Conservation (phyloP, 2,888 invertebrate species). For the Andricus quercusramuli region DNA sequence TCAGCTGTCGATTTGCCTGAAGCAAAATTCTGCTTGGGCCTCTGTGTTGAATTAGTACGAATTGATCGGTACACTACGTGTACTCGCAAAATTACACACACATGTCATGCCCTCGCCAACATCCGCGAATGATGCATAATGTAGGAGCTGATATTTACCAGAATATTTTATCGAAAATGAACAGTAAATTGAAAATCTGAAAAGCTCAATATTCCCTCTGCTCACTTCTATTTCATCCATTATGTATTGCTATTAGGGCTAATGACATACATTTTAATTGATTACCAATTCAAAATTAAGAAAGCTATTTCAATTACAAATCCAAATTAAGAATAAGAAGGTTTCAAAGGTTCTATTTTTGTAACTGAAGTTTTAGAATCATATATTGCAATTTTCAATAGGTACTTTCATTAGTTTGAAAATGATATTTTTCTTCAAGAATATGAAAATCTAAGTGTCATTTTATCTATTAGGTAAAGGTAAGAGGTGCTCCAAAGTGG, state of each 20-base stretch:
- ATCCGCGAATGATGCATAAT: not conserved
- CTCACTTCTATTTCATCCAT: not conserved
- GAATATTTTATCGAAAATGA: not conserved
- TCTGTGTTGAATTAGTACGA: conserved; percentile 12
- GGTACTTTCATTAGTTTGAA: no score
- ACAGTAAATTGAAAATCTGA: not conserved
- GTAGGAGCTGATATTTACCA: not conserved
- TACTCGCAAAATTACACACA: not conserved
- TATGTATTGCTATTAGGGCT: not conserved
- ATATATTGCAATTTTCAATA: no score
- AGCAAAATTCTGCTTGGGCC: conserved; percentile 5
- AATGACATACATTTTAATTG: not conserved
- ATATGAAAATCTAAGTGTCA: no score
- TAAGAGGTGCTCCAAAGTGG: no score
- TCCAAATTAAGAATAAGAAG: not conserved
- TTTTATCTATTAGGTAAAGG: no score
- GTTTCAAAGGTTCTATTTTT: no score
- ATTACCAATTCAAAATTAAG: not conserved
- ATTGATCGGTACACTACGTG: conserved; percentile 5
- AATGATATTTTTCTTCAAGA: no score
- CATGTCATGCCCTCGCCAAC: conserved; percentile 31
- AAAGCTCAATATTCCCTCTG: no score
- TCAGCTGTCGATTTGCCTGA: conserved; percentile 63
- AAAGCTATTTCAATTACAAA: not conserved
- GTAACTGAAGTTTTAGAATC: no score